Evolutionary conservation across 53 echinoderm and acorn worm species (phyloP), one percentile per base, ranked within the genome.

Genomic region (Echinarachnius parma): DNA sequence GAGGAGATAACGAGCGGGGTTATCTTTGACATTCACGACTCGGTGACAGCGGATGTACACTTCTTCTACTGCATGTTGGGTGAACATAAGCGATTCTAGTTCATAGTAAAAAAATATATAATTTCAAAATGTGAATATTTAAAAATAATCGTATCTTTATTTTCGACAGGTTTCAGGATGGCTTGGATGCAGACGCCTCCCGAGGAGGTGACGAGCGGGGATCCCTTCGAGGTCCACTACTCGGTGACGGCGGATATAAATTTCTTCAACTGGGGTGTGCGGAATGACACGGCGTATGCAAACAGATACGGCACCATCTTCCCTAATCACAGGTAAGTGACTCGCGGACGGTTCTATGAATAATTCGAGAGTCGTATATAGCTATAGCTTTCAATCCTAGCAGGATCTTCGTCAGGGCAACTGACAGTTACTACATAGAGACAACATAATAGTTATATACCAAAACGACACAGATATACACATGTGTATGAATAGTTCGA

Each of bases 51-150:
- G 9, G 21, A 64, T 16, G 45, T 66, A 11, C 7, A 15, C n/a
- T 91, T 91, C 68, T 86, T 91, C 28, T 53, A 79, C 31, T 91
- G 83, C n/a, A n/a, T n/a, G n/a, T n/a, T n/a, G n/a, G n/a, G n/a
- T n/a, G n/a, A n/a, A n/a, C n/a, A n/a, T n/a, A n/a, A n/a, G n/a
- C n/a, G n/a, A n/a, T n/a, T n/a, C n/a, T n/a, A n/a, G n/a, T n/a
- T n/a, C n/a, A n/a, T n/a, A n/a, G n/a, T n/a, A n/a, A n/a, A n/a
- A n/a, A n/a, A n/a, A n/a, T n/a, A n/a, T n/a, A n/a, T n/a, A n/a
- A n/a, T n/a, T n/a, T n/a, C n/a, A n/a, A n/a, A n/a, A n/a, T n/a
- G n/a, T n/a, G n/a, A n/a, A n/a, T n/a, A n/a, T n/a, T n/a, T n/a
- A n/a, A n/a, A n/a, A n/a, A n/a, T n/a, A n/a, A n/a, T n/a, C n/a